Conservation (phyloP, 92 coral and sea anemone species). For the Siderastrea radians region DNA sequence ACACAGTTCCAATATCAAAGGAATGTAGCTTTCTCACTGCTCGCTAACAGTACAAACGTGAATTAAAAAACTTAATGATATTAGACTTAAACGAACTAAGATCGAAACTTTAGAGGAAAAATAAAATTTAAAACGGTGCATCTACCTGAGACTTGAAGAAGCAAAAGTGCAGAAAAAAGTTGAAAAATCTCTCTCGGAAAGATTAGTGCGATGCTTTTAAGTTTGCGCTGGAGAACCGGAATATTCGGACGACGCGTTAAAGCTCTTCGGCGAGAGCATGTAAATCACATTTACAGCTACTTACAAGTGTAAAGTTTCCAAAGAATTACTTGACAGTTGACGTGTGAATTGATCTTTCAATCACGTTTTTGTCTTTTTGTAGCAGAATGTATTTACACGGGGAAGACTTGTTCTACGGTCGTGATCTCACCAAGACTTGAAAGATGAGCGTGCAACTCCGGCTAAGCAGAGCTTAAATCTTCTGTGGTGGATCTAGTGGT, state of each 20-base stretch:
- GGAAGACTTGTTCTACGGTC: background rate
- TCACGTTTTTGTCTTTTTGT: slow-evolving; percentile 1
- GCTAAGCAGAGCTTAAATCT: background rate
- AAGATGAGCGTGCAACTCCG: background rate
- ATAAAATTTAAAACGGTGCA: background rate
- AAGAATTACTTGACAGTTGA: slow-evolving; percentile 49
- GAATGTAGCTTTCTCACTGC: slow-evolving; percentile 35
- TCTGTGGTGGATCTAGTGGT: background rate
- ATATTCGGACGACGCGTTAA: background rate
- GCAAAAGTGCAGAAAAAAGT: background rate
- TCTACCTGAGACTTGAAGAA: slow-evolving; percentile 8
- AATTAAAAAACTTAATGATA: slow-evolving; percentile 37
- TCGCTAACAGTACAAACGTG: background rate
- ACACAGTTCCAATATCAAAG: slow-evolving; percentile 35
- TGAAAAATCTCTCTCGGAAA: background rate
- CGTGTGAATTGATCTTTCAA: slow-evolving; percentile 43
- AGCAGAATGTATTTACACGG: slow-evolving; percentile 5
- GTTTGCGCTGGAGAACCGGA: background rate
- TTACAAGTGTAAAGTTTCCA: slow-evolving; percentile 29
- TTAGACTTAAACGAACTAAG: slow-evolving; percentile 27
- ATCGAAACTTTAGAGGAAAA: background rate
- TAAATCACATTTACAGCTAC: slow-evolving; percentile 48
- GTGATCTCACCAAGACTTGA: background rate
- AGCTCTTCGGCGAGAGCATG: slow-evolving; percentile 12
- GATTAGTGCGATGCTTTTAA: background rate